phyloP scores from a whole-genome alignment of 2,113 vertebrate genomes.

The rabbit (Oryctolagus cuniculus) region DNA sequence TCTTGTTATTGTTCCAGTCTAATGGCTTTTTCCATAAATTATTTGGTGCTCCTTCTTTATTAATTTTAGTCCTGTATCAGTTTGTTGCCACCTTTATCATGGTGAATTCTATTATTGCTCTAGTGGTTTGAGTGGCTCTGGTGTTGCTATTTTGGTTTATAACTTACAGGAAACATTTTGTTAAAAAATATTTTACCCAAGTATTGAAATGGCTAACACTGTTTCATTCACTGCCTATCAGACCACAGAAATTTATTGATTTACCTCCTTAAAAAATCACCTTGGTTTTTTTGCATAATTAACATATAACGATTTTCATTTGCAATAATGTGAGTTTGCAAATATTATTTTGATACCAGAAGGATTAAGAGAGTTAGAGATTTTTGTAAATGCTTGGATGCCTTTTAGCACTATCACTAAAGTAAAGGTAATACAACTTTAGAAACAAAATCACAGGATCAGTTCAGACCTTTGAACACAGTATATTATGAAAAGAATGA shows the following conservation, averaged over 20 bases:
- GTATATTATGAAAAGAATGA: not conserved
- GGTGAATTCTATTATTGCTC: not conserved
- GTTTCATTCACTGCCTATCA: conserved; percentile 44
- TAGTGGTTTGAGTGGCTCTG: not conserved
- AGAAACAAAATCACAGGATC: not conserved
- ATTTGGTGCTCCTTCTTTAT: conserved; percentile 29
- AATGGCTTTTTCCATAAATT: conserved; percentile 19
- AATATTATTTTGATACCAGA: conserved; percentile 38
- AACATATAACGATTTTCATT: conserved; percentile 65
- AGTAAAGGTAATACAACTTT: conserved; percentile 32
- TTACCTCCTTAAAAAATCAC: conserved; percentile 13
- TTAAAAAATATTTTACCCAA: conserved; percentile 33
- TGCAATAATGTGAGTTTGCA: conserved; percentile 17
- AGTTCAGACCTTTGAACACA: not conserved
- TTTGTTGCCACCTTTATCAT: conserved; percentile 42
- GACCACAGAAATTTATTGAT: conserved; percentile 35
- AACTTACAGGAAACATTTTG: conserved; percentile 36
- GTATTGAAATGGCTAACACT: conserved; percentile 16
- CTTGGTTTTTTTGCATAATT: conserved; percentile 43
- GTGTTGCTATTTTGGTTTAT: not conserved
- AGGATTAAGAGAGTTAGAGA: conserved; percentile 7
- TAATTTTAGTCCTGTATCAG: conserved; percentile 35
- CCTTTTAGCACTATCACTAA: not conserved
- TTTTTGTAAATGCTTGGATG: conserved; percentile 54
- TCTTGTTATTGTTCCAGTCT: not conserved